phyloP scores from a whole-genome alignment of 1,140 invertebrate genomes.

The Tribolium madens region DNA sequence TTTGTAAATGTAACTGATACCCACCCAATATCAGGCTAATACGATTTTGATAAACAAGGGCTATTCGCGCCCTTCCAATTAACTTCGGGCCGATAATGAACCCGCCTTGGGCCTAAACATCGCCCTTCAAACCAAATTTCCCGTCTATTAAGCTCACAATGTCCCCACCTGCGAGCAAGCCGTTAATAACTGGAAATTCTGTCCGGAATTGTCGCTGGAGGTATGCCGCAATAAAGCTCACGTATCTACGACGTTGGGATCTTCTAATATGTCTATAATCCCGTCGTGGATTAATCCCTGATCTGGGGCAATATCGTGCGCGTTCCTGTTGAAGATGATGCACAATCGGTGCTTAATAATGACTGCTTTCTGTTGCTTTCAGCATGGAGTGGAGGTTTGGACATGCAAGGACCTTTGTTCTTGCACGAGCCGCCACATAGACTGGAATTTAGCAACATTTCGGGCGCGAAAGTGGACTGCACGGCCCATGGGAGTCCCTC shows the following conservation, averaged over 20 bases:
- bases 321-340: slow-evolving; percentile 1
- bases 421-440: slow-evolving; percentile 82
- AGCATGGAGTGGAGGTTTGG: slow-evolving; percentile 64
- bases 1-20: no score
- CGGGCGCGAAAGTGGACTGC: slow-evolving; percentile 83
- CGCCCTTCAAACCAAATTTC: slow-evolving; percentile 35
- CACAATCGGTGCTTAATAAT: neutral
- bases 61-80: neutral
- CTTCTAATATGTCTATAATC: slow-evolving; percentile 35
- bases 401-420: slow-evolving; percentile 83
- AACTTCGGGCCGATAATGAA: neutral
- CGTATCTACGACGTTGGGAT: slow-evolving; percentile 12
- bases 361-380: slow-evolving; percentile 33
- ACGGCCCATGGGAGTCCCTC: slow-evolving; percentile 82
- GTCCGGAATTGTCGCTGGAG: slow-evolving; percentile 41
- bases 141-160: slow-evolving; percentile 47
- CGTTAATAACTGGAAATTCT: slow-evolving; percentile 45
- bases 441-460: slow-evolving; percentile 89
- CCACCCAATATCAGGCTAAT: neutral
- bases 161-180: neutral
- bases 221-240: slow-evolving; percentile 42
- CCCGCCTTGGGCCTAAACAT: neutral
- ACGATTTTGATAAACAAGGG: neutral
- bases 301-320: slow-evolving; percentile 27
- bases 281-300: slow-evolving; percentile 14